Evolutionary conservation across 1,140 invertebrate species (phyloP).

Genomic region (Pachypsylla venusta): DNA sequence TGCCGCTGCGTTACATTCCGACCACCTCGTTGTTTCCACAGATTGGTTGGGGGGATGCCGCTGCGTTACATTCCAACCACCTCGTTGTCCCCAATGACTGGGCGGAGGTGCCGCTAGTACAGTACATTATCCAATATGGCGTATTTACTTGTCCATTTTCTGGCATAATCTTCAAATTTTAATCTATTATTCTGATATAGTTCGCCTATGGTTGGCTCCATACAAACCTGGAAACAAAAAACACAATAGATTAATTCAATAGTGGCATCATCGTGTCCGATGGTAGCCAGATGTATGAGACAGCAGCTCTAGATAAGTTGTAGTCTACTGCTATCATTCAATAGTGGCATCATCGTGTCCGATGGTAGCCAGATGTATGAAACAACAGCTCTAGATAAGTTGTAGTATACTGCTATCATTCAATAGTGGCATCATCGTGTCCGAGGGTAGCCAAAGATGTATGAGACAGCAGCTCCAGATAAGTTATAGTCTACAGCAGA

Average conservation of each 20-base stretch:
- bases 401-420: too few species aligned
- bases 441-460: too few species aligned
- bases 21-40: too few species aligned
- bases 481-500: too few species aligned
- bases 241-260: conserved; percentile 2
- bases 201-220: conserved; percentile 74
- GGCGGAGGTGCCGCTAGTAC: too few species aligned
- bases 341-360: background rate
- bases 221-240: conserved; percentile 49
- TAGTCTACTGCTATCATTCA: background rate
- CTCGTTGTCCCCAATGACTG: too few species aligned
- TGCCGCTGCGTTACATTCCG: too few species aligned
- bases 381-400: background rate
- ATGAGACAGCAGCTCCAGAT: too few species aligned
- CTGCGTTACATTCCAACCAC: too few species aligned
- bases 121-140: conserved; percentile 73
- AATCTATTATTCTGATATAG: conserved; percentile 60
- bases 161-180: conserved; percentile 66
- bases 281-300: background rate
- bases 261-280: too few species aligned
- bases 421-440: too few species aligned
- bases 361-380: background rate
- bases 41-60: too few species aligned
- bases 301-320: background rate
- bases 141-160: conserved; percentile 81